Percentiles rank a stretch among this genome's conserved stretches.
These are phyloP conservation scores for Syncerus caffer DNA, from an alignment of 2,797 vertebrate genomes.

Conservation along the genomic window DNA sequence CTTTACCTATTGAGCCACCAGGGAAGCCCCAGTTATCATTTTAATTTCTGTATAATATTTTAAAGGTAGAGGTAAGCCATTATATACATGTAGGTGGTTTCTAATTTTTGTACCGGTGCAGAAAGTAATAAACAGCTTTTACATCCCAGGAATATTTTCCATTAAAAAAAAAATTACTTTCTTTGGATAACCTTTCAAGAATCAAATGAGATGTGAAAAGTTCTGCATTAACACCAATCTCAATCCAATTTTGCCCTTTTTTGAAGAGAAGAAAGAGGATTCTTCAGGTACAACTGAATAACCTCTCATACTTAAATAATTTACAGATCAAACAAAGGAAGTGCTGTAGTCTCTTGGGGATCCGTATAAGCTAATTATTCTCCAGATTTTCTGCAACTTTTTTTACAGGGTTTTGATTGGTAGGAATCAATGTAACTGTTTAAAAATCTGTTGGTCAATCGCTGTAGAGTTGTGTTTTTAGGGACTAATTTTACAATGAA, in stretches of 20 bases:
- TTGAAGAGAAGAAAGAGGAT: background rate
- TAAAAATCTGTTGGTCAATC: background rate
- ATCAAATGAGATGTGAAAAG: background rate
- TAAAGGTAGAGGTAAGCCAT: background rate
- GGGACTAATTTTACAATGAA: background rate
- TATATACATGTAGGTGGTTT: background rate
- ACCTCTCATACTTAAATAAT: constrained; percentile 10
- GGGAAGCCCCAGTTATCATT: background rate
- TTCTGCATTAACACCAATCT: background rate
- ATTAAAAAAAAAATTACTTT: background rate
- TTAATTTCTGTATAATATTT: background rate
- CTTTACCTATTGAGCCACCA: background rate
- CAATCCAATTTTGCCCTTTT: background rate
- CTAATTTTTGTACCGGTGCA: background rate
- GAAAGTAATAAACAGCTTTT: constrained; percentile 11
- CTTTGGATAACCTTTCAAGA: background rate
- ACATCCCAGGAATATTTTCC: background rate
- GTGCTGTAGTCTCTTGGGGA: background rate
- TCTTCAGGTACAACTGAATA: constrained; percentile 19
- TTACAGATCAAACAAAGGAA: background rate
- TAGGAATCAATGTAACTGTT: background rate
- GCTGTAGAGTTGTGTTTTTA: background rate
- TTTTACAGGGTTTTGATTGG: background rate
- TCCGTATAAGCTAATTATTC: background rate
- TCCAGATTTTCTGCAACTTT: background rate